A percentile compares a stretch with the other conserved stretches of the same genome.
Conservation (phyloP, 2,797 vertebrate genomes). For the Siniperca obscura region DNA sequence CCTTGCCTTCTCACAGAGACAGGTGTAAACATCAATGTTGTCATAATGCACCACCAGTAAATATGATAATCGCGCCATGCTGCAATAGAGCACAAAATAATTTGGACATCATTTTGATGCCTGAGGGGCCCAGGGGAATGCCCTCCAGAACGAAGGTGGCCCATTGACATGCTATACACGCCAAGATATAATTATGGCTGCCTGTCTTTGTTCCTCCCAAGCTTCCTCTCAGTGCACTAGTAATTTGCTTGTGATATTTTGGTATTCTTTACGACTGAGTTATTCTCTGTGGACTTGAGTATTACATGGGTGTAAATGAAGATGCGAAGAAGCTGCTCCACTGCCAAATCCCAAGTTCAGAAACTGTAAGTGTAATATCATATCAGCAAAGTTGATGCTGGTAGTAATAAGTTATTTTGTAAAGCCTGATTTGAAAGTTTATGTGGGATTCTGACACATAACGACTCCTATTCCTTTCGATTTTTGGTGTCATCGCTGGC, state of each 20-base stretch:
- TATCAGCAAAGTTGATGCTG: conserved; percentile 28
- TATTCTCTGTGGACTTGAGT: conserved; percentile 81
- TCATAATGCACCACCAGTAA: conserved; percentile 84
- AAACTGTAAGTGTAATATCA: conserved; percentile 33
- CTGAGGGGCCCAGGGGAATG: conserved; percentile 83
- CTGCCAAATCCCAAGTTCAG: conserved; percentile 69
- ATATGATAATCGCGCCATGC: conserved; percentile 83
- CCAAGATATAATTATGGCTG: conserved; percentile 88
- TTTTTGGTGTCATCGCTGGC: conserved; percentile 58
- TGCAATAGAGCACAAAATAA: conserved; percentile 84
- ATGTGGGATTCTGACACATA: conserved; percentile 47
- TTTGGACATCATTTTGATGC: conserved; percentile 89
- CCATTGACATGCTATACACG: conserved; percentile 88
- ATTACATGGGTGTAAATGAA: conserved; percentile 78
- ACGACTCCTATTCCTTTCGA: conserved; percentile 30
- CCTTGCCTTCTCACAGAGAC: conserved; percentile 80
- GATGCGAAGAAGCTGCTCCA: conserved; percentile 53
- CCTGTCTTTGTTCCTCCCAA: conserved; percentile 87
- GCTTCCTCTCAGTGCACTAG: conserved; percentile 83
- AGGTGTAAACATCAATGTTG: conserved; percentile 88
- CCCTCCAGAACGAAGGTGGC: conserved; percentile 83
- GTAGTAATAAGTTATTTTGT: conserved; percentile 35
- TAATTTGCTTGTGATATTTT: conserved; percentile 89
- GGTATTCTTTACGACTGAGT: conserved; percentile 81
- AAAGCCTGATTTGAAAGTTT: conserved; percentile 52